Evolutionary conservation across 2,888 invertebrate species (phyloP).

Genomic region (Drosophila mimica): DNA sequence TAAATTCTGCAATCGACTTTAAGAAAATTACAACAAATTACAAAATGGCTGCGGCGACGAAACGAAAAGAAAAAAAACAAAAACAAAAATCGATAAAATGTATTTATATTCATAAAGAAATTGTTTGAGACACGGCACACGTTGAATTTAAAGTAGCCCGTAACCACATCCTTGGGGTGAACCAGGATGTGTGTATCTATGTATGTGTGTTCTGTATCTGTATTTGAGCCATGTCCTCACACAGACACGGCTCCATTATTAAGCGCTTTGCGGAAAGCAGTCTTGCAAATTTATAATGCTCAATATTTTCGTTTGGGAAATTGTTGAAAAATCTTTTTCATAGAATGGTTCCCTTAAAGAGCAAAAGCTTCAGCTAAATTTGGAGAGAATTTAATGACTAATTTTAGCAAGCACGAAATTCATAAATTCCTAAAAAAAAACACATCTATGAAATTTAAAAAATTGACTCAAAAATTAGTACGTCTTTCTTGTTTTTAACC

Average conservation of each 20-base stretch:
- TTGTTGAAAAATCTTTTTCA: background rate
- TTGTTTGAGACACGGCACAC: slow-evolving; percentile 57
- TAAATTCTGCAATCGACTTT: slow-evolving; percentile 48
- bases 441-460: background rate
- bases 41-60: slow-evolving; percentile 38
- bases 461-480: background rate
- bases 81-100: slow-evolving; percentile 69
- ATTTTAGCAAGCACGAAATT: background rate
- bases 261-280: slow-evolving; percentile 19
- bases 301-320: background rate
- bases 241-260: slow-evolving; percentile 29
- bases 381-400: background rate
- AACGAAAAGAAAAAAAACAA: background rate
- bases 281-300: slow-evolving; percentile 12
- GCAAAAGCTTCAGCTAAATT: background rate
- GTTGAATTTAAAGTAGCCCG: slow-evolving; percentile 78
- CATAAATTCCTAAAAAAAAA: background rate
- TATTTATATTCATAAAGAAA: slow-evolving; percentile 78
- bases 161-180: slow-evolving; percentile 26
- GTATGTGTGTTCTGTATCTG: slow-evolving; percentile 34
- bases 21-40: slow-evolving; percentile 35
- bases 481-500: background rate
- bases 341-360: background rate
- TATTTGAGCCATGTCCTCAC: slow-evolving; percentile 29
- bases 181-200: slow-evolving; percentile 11